A percentile compares a stretch with the other conserved stretches of the same genome.
Evolutionary conservation across 92 coral and sea anemone species (phyloP).

Genomic region (Actinostola sp.): DNA sequence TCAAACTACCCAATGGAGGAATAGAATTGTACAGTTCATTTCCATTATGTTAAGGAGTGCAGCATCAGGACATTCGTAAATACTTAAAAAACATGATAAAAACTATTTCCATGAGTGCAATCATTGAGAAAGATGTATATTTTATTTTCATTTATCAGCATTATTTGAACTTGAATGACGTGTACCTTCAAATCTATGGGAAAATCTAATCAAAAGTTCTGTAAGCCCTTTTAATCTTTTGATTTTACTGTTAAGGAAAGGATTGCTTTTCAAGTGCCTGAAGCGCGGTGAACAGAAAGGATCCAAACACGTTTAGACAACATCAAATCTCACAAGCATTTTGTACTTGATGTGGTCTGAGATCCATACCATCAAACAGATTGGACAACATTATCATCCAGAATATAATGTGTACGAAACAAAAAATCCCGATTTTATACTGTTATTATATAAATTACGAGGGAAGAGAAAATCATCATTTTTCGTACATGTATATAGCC

Average conservation of each 20-base stretch:
- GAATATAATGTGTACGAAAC: background rate
- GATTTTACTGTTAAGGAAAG: conserved; percentile 16
- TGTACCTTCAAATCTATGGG: background rate
- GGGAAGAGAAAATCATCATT: too few relatives aligned
- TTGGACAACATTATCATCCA: background rate
- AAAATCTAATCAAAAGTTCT: conserved; percentile 4
- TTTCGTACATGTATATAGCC: too few relatives aligned
- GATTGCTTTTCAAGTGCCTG: conserved; percentile 8
- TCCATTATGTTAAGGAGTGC: background rate
- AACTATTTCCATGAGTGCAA: background rate
- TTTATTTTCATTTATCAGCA: conserved; percentile 6
- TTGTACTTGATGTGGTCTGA: background rate
- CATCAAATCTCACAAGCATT: conserved; percentile 3
- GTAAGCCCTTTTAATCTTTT: conserved; percentile 11
- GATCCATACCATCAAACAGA: background rate
- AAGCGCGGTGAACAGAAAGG: too few relatives aligned
- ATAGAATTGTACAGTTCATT: background rate
- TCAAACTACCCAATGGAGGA: background rate
- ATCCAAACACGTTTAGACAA: background rate
- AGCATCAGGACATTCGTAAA: background rate
- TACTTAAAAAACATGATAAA: background rate
- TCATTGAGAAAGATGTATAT: background rate
- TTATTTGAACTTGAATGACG: conserved; percentile 8
- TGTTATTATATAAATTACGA: too few relatives aligned
- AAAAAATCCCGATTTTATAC: background rate